Evolutionary conservation across 2,797 vertebrate genomes (phyloP).

Genomic region (Girardinus metallicus): DNA sequence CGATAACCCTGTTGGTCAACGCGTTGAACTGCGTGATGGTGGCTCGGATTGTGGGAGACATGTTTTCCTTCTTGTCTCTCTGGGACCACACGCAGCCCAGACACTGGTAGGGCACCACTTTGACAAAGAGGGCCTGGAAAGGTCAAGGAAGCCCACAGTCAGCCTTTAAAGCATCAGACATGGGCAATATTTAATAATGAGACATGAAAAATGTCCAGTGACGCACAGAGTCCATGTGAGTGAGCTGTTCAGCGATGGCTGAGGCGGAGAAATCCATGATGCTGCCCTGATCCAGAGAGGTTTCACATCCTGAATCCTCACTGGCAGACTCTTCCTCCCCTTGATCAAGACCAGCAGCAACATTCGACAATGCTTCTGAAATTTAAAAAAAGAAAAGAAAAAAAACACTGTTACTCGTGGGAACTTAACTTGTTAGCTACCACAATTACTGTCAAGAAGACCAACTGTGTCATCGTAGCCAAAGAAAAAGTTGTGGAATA

Average conservation of each 20-base stretch:
- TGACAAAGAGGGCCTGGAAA: constrained; percentile 83
- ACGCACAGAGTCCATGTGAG: constrained; percentile 80
- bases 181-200: rapidly evolving
- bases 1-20: constrained; percentile 84
- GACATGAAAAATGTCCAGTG: background rate
- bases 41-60: constrained; percentile 85
- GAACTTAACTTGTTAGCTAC: background rate
- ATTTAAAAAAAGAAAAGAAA: background rate
- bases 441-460: background rate
- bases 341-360: constrained; percentile 32
- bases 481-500: background rate
- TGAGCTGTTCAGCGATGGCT: constrained; percentile 85
- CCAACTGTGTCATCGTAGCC: background rate
- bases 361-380: constrained; percentile 46
- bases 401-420: background rate
- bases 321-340: constrained; percentile 52
- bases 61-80: constrained; percentile 85
- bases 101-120: constrained; percentile 85
- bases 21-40: constrained; percentile 89
- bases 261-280: constrained; percentile 81
- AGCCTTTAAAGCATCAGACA: background rate
- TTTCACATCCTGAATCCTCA: constrained; percentile 69
- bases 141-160: background rate
- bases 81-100: constrained; percentile 90
- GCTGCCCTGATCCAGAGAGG: constrained; percentile 44